Base-by-base conservation (phyloP, 2,888 invertebrate species). In the Metopia argyrocephala region DNA sequence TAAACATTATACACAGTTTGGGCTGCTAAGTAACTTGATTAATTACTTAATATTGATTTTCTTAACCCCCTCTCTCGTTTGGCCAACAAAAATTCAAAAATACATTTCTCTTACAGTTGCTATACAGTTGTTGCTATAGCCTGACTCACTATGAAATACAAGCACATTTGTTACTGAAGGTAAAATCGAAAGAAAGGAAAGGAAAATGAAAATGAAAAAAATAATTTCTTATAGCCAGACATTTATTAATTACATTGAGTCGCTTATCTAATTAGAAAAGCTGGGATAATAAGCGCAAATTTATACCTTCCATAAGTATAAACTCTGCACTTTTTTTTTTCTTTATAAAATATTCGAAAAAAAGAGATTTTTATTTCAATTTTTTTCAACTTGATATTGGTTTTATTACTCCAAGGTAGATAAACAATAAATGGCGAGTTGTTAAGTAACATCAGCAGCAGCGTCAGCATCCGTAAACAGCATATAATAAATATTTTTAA, bases 191-290 rank as follows among this genome's bases (percentile, higher is more conserved):
- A 59, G 15, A 59, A 27, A 27, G 50, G 1, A 46, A 3, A 27
- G n/a, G 50, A 64, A 38, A 38, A 12, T 46, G 5, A 20, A 45
- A 57, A 1, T 6, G 3, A 45, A 61, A 68, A 76, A 69, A 81
- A 61, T 66, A 57, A 46, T 18, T 25, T 64, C 61, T 75, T 75
- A 66, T 78, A 66, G 81, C 81, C 79, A 83, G 88, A 88, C 88
- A 87, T 88, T 87, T 88, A 88, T 88, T 88, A 89, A 89, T 89
- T 88, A 89, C 87, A 85, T 89, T 87, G 86, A 79, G 75, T 87
- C 85, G 86, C 87, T 88, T 88, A 89, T 88, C 88, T 87, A 88
- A 88, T 88, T 88, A 89, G 62, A 78, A 81, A 75, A 87, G 87
- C 85, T 85, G 84, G 85, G 86, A 85, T 88, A 88, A 89, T 87